Conservation (phyloP, 2,113 vertebrate species). For the Atrichornis clamosus region DNA sequence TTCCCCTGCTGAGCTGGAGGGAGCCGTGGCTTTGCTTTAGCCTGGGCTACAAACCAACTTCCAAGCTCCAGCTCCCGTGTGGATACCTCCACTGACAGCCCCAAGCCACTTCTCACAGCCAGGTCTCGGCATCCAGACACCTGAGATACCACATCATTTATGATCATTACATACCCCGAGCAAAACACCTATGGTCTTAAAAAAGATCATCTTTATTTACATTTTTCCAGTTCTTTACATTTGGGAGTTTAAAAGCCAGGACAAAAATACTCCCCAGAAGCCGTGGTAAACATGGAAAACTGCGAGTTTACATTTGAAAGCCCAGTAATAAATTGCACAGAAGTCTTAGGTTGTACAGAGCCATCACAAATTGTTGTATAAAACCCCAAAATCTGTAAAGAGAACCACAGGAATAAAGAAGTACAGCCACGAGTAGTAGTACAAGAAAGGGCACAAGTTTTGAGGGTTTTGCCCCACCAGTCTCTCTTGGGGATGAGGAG, state of each 20-base stretch:
- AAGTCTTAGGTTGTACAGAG: not conserved
- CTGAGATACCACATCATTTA: not conserved
- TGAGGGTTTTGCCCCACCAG: not conserved
- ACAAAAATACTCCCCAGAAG: not conserved
- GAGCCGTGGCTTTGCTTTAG: not conserved
- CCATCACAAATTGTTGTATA: not conserved
- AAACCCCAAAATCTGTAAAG: not conserved
- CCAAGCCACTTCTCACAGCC: fast-evolving
- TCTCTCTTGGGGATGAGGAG: not conserved
- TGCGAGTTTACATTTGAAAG: not conserved
- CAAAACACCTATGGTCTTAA: not conserved
- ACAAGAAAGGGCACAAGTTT: not conserved
- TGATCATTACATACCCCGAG: not conserved
- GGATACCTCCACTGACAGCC: not conserved
- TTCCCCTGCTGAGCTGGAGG: not conserved
- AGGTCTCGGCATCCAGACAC: fast-evolving
- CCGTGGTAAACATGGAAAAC: not conserved
- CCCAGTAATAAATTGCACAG: not conserved
- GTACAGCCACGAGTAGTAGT: not conserved
- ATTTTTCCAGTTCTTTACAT: not conserved
- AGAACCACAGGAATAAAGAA: not conserved
- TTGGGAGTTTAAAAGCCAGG: not conserved
- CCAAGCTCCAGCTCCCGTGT: not conserved
- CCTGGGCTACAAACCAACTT: fast-evolving
- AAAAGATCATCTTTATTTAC: constrained; percentile 33